Evolutionary conservation across 2,113 vertebrate genomes (phyloP).

Genomic region (Otolemur garnettii): DNA sequence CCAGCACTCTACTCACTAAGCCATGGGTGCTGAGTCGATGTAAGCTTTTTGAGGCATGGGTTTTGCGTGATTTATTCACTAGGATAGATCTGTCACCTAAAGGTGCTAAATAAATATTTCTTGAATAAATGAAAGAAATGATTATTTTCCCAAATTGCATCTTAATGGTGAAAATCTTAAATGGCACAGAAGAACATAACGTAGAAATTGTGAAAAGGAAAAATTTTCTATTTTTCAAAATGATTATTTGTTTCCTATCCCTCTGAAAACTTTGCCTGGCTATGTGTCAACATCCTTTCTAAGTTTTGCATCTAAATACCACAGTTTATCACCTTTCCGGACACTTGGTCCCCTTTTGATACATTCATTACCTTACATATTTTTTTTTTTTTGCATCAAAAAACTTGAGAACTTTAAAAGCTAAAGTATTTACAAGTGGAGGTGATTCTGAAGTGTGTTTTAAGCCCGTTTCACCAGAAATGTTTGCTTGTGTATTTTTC

Average conservation of each 20-base stretch:
- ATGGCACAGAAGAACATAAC: neutral
- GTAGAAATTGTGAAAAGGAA: neutral
- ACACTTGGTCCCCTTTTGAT: neutral
- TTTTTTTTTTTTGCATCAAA: neutral
- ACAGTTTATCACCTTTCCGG: neutral
- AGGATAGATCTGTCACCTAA: neutral
- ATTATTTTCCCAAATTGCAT: constrained; percentile 12
- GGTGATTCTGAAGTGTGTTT: neutral
- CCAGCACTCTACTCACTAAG: too few species aligned
- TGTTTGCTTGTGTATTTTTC: neutral
- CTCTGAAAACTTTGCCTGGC: neutral
- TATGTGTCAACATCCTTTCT: neutral
- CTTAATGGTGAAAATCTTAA: neutral
- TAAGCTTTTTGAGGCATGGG: neutral
- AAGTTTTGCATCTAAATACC: neutral
- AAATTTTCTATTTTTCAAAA: neutral
- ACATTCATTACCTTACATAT: neutral
- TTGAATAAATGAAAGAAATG: neutral
- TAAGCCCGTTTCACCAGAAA: neutral
- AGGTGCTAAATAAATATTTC: neutral
- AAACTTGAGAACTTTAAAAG: neutral
- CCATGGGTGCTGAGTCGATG: too few species aligned
- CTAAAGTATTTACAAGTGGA: neutral
- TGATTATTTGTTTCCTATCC: neutral
- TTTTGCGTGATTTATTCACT: neutral